Conservation (phyloP, 2,113 vertebrate genomes). For the Halcyon senegalensis region DNA sequence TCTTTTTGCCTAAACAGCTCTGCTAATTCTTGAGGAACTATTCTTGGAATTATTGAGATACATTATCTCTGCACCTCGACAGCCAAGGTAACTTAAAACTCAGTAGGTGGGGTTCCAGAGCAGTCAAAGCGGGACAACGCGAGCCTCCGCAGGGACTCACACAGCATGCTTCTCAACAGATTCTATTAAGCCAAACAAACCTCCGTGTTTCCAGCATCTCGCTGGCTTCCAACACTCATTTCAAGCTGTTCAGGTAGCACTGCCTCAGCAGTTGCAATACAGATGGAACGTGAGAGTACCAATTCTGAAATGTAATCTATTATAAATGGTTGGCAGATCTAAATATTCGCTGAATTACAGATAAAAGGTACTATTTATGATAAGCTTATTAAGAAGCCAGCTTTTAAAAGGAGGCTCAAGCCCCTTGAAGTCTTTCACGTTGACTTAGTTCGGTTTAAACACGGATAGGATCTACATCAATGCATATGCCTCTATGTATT, state of each 20-base stretch:
- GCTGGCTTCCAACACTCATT: not conserved
- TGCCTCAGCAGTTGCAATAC: not conserved
- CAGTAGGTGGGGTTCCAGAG: not conserved
- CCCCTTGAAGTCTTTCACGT: not conserved
- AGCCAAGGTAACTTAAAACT: not conserved
- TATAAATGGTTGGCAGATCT: not conserved
- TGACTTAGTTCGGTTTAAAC: not conserved
- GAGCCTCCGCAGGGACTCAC: not conserved
- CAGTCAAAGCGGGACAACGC: not conserved
- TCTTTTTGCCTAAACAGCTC: not conserved
- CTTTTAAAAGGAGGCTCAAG: not conserved
- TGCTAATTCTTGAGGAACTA: slow-evolving; percentile 4
- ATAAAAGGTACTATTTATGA: not conserved
- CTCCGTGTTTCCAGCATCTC: not conserved
- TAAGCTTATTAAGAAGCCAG: not conserved
- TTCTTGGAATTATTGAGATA: not conserved
- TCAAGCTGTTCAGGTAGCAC: not conserved
- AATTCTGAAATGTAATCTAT: not conserved
- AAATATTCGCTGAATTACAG: not conserved
- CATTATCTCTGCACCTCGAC: rapidly evolving
- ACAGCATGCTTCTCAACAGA: not conserved
- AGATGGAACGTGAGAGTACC: rapidly evolving
- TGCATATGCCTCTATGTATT: not conserved
- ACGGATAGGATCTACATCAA: not conserved
- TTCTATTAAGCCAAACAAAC: not conserved